Evolutionary conservation across 2,113 vertebrate species (phyloP), one percentile per base, ranked within the genome.

Genomic region (Myotis brandtii): DNA sequence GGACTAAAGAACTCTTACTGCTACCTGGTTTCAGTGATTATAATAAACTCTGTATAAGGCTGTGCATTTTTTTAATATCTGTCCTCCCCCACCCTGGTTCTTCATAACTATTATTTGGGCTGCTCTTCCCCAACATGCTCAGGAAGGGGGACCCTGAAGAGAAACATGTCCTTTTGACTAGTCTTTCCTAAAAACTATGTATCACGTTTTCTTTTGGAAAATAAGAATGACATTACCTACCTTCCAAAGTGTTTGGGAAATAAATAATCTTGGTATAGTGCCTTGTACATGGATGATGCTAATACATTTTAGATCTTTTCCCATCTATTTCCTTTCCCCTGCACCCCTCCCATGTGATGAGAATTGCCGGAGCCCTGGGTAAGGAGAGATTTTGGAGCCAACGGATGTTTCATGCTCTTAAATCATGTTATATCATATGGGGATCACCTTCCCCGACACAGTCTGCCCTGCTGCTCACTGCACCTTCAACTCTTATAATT

Each of bases 131-230:
- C 5, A 3, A 40, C 2, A 16, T 64, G 13, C 21, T 59, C 25
- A 25, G 8, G 37, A 43, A 25, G 3, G 40, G 25, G 9, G 25
- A 40, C 43, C 67, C 50, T 10, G 56, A 34, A 93, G 30, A 10
- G 84, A 32, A 69, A 86, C 72, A 62, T n/a, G 20, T 8, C 62
- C 50, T 40, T 82, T 82, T 73, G 50, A 77, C 9, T 83, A 46
- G 27, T 75, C 17, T 34, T 81, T 94, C 14, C 34, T 72, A 92
- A 6, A 66, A 92, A 43, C 27, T 23, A 27, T 66, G 43, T 10
- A 14, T 92, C 21, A 91, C 0, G 80, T 84, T 95, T 86, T 66
- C n/a, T 96, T 62, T 48, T 54, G 25, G 30, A 73, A 54, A 96
- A 32, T 73, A 67, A 89, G 3, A 32, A 46, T 69, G 25, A 32